Percentiles rank a stretch among this genome's conserved stretches.
These are phyloP conservation scores for Danio aesculapii DNA, from an alignment of 2,797 vertebrate genomes.

Conservation along the genomic window DNA sequence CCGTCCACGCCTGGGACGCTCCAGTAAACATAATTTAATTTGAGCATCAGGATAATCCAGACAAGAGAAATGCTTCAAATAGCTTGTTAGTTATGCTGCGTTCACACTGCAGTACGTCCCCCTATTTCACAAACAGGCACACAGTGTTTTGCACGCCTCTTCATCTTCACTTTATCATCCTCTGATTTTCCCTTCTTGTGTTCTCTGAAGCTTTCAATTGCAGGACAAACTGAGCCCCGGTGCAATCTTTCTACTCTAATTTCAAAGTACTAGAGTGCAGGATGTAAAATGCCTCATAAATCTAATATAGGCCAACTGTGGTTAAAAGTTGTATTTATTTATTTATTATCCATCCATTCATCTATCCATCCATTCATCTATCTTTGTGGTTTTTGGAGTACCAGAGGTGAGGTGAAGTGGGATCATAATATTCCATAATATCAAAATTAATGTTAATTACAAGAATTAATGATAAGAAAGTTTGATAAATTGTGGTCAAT, in stretches of 20 bases:
- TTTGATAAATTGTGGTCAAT: too few relatives aligned
- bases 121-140: conserved; percentile 12
- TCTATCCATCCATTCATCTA: too few relatives aligned
- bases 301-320: too few relatives aligned
- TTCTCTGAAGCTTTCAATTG: conserved; percentile 29
- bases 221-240: conserved; percentile 6
- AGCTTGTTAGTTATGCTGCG: conserved; percentile 52
- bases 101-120: conserved; percentile 43
- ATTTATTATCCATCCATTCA: too few relatives aligned
- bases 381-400: too few relatives aligned
- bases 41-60: conserved; percentile 56
- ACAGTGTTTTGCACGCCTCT: neutral
- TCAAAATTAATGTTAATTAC: too few relatives aligned
- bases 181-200: conserved; percentile 8
- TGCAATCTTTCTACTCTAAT: neutral
- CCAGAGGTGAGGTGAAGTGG: too few relatives aligned
- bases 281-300: neutral
- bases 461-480: too few relatives aligned
- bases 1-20: conserved; percentile 38
- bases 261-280: neutral
- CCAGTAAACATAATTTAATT: conserved; percentile 63
- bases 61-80: conserved; percentile 47
- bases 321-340: too few relatives aligned
- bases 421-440: too few relatives aligned
- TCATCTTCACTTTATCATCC: conserved; percentile 13